phyloP scores from a whole-genome alignment of 2,113 vertebrate species.

The Glareola pratincola region DNA sequence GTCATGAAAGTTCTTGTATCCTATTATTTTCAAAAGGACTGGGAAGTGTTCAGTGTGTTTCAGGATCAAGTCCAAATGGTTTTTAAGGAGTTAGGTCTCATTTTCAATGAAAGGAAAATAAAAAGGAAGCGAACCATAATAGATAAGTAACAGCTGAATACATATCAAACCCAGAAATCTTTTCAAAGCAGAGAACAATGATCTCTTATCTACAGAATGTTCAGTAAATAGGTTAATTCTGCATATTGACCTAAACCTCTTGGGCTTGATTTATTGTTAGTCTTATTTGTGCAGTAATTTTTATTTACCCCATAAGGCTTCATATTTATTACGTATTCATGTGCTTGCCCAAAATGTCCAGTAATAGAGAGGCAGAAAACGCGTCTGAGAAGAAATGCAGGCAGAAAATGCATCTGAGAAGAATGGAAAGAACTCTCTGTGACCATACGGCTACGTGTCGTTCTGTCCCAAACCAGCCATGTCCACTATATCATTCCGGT shows the following conservation, averaged over 20 bases:
- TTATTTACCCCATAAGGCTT: not conserved
- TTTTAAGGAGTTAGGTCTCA: conserved; percentile 4
- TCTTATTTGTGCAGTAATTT: not conserved
- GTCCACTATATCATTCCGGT: not conserved
- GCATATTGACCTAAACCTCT: not conserved
- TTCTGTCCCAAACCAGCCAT: not conserved
- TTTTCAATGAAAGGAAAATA: conserved; percentile 61
- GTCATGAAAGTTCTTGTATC: not conserved
- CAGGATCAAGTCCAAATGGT: conserved; percentile 46
- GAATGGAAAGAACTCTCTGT: not conserved
- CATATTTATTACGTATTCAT: not conserved
- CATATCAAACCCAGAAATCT: not conserved
- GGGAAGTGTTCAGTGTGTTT: not conserved
- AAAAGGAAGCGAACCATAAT: conserved; percentile 43
- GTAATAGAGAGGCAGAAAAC: not conserved
- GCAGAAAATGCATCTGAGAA: not conserved
- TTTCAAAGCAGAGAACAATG: conserved; percentile 44
- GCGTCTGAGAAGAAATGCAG: not conserved
- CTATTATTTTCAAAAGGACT: not conserved
- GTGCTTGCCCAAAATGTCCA: not conserved
- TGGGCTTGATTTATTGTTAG: not conserved
- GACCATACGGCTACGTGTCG: not conserved
- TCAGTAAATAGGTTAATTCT: conserved; percentile 10
- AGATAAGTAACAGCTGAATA: conserved; percentile 24
- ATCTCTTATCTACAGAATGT: conserved; percentile 6